phyloP scores from a whole-genome alignment of 2,888 invertebrate genomes.

The Scaptomyza parva region DNA sequence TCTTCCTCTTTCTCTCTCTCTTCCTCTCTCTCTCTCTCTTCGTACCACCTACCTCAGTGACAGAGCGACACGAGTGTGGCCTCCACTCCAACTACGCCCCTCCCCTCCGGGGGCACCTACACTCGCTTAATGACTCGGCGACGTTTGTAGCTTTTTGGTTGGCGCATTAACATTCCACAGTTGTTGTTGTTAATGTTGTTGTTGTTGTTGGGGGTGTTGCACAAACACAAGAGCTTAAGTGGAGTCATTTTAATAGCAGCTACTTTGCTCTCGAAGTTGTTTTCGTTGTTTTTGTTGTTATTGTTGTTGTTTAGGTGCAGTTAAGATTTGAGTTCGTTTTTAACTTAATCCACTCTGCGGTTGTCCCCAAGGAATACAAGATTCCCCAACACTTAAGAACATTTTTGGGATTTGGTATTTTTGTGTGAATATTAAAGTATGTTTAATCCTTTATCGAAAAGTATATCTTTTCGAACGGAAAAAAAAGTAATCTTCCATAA shows the following conservation, averaged over 20 bases:
- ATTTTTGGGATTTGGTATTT: slow-evolving; percentile 12
- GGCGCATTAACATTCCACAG: slow-evolving; percentile 74
- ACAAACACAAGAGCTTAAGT: slow-evolving; percentile 59
- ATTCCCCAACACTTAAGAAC: slow-evolving; percentile 39
- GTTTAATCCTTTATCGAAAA: slow-evolving; percentile 18
- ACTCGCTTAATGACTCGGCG: slow-evolving; percentile 65
- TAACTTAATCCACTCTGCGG: slow-evolving; percentile 50
- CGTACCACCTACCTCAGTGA: slow-evolving; percentile 39
- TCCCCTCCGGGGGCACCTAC: background rate
- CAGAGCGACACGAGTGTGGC: slow-evolving; percentile 53
- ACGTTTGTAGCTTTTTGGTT: slow-evolving; percentile 65
- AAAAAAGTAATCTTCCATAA: no score
- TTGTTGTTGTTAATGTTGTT: slow-evolving; percentile 20
- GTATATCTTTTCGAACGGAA: background rate
- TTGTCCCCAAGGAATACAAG: slow-evolving; percentile 39
- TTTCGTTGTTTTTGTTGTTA: slow-evolving; percentile 14
- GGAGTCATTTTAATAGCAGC: slow-evolving; percentile 54
- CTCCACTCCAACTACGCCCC: background rate
- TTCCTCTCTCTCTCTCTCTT: background rate
- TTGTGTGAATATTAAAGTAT: slow-evolving; percentile 36
- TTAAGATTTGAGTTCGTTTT: slow-evolving; percentile 28
- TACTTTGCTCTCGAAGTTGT: no score
- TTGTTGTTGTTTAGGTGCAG: slow-evolving; percentile 5
- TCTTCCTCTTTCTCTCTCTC: background rate
- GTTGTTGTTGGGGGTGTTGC: slow-evolving; percentile 59